Evolutionary conservation across 2,797 vertebrate genomes (phyloP).

Genomic region (Diglossa cyanea): DNA sequence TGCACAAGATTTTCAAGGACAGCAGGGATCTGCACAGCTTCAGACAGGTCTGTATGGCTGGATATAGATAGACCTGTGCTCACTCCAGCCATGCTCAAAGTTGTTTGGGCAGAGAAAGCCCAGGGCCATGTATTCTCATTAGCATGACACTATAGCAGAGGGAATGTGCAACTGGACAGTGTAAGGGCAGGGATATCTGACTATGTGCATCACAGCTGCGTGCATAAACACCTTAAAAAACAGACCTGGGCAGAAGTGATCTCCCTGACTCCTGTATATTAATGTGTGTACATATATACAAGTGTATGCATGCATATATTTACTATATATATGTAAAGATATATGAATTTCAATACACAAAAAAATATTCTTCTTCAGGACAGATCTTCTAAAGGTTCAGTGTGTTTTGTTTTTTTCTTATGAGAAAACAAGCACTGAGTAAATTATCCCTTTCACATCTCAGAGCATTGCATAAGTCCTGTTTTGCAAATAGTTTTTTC

Average conservation of each 20-base stretch:
- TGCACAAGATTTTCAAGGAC: background rate
- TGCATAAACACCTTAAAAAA: background rate
- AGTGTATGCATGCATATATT: background rate
- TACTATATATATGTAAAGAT: background rate
- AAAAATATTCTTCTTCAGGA: background rate
- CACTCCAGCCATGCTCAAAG: background rate
- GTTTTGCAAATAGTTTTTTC: background rate
- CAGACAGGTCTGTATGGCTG: background rate
- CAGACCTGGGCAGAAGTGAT: background rate
- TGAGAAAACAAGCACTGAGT: background rate
- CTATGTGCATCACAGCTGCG: background rate
- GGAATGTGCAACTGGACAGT: background rate
- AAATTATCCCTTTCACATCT: background rate
- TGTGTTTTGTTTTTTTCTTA: background rate
- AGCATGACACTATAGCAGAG: background rate
- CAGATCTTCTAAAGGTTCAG: background rate
- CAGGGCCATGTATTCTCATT: background rate
- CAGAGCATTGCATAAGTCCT: background rate
- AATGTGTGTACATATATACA: background rate
- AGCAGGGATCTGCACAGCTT: background rate
- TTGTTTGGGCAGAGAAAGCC: background rate
- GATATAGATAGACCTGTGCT: background rate
- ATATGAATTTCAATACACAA: fast-evolving
- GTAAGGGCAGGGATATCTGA: background rate
- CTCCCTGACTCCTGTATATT: background rate